Evolutionary conservation across 2,888 invertebrate genomes (phyloP).

Genomic region (Gonocerus acuteangulatus): DNA sequence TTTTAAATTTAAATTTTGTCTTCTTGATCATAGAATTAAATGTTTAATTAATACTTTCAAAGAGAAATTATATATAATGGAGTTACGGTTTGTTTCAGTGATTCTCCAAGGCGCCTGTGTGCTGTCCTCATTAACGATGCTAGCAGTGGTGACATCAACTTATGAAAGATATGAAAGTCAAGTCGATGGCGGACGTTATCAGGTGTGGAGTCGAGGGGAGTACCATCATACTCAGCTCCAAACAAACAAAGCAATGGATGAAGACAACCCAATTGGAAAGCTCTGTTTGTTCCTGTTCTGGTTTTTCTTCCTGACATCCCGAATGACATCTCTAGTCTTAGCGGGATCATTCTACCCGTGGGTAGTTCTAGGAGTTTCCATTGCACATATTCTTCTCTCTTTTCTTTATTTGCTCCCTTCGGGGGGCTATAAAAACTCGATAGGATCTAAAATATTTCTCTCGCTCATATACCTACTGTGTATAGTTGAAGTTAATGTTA

Average conservation of each 20-base stretch:
- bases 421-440: slow-evolving; percentile 45
- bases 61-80: no score
- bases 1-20: no score
- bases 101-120: slow-evolving; percentile 30
- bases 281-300: slow-evolving; percentile 65
- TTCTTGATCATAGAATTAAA: no score
- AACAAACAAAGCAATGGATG: slow-evolving; percentile 54
- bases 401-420: slow-evolving; percentile 57
- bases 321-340: slow-evolving; percentile 61
- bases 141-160: slow-evolving; percentile 27
- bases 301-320: slow-evolving; percentile 64
- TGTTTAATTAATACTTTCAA: no score
- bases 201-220: slow-evolving; percentile 32
- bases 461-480: slow-evolving; percentile 68
- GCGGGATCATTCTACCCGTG: slow-evolving; percentile 60
- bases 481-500: slow-evolving; percentile 69
- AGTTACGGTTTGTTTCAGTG: slow-evolving; percentile 32
- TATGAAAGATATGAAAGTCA: slow-evolving; percentile 37
- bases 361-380: slow-evolving; percentile 44
- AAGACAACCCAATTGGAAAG: slow-evolving; percentile 64
- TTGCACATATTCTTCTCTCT: slow-evolving; percentile 62
- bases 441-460: slow-evolving; percentile 49
- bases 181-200: slow-evolving; percentile 31
- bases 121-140: slow-evolving; percentile 29
- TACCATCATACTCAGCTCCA: slow-evolving; percentile 25